Conservation (phyloP, 2,797 vertebrate genomes). For the Fratercula arctica region DNA sequence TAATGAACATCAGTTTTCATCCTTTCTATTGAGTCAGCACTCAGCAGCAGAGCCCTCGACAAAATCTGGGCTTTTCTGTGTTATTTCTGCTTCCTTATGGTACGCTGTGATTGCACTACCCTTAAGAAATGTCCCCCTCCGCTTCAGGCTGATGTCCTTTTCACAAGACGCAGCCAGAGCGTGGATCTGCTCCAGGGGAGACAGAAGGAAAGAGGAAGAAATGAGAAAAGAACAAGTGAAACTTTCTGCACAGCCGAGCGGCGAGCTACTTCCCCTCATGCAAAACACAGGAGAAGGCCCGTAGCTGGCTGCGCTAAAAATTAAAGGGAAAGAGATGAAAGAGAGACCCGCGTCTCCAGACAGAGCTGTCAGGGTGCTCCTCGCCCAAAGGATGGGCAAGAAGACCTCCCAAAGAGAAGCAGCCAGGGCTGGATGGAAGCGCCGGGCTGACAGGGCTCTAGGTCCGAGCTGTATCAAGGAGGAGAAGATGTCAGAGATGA, state of each 20-base stretch:
- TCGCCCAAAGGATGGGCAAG: neutral
- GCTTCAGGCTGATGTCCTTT: neutral
- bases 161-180: neutral
- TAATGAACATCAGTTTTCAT: neutral
- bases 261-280: neutral
- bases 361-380: neutral
- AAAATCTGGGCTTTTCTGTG: neutral
- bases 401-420: neutral
- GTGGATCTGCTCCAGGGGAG: neutral
- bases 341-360: neutral
- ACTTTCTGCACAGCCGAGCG: neutral
- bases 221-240: conserved; percentile 36
- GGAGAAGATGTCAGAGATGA: neutral
- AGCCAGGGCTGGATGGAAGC: neutral
- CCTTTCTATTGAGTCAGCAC: neutral
- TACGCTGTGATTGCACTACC: neutral
- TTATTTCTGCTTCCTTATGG: neutral
- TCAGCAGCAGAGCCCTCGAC: neutral
- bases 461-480: neutral
- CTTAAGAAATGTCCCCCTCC: neutral
- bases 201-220: neutral
- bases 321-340: neutral
- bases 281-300: neutral
- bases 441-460: neutral
- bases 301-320: neutral